A percentile compares a stretch with the other conserved stretches of the same genome.
phyloP scores from a whole-genome alignment of 2,797 vertebrate species.

The Scomberomorus guttatus region DNA sequence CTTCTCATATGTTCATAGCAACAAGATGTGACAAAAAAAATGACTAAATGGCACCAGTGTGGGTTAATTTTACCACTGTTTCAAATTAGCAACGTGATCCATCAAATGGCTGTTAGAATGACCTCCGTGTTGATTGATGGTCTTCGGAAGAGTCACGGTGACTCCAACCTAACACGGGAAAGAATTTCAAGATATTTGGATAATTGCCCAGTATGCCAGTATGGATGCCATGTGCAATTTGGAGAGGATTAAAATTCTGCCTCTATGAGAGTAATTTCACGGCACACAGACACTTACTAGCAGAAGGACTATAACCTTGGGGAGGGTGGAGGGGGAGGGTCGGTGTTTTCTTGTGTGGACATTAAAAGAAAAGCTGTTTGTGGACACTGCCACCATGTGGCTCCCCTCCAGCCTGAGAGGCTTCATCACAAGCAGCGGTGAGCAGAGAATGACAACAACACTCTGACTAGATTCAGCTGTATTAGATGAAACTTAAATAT shows the following conservation, averaged over 20 bases:
- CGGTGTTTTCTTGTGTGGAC: conserved; percentile 9
- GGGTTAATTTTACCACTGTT: conserved; percentile 78
- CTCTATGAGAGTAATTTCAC: not conserved
- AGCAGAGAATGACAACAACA: not conserved
- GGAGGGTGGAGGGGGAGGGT: not conserved
- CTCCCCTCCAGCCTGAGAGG: conserved; percentile 2
- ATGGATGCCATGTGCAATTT: conserved; percentile 22
- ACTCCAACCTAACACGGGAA: conserved; percentile 41
- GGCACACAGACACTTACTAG: not conserved
- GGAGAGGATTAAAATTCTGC: not conserved
- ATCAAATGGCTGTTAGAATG: conserved; percentile 69
- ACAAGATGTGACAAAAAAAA: conserved; percentile 84
- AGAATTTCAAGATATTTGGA: conserved; percentile 32
- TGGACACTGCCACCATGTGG: conserved; percentile 77
- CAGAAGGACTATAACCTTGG: not conserved
- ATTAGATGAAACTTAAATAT: not conserved
- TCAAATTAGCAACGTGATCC: conserved; percentile 62
- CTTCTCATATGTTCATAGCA: conserved; percentile 81
- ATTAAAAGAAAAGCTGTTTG: conserved; percentile 24
- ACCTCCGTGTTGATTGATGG: conserved; percentile 31
- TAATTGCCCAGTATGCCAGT: not conserved
- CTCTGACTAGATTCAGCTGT: not conserved
- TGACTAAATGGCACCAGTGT: conserved; percentile 82
- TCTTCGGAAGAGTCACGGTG: conserved; percentile 34
- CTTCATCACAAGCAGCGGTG: not conserved